These are phyloP conservation scores for Puntigrus tetrazona DNA, from an alignment of 2,113 vertebrate species.

Conservation along the genomic window DNA sequence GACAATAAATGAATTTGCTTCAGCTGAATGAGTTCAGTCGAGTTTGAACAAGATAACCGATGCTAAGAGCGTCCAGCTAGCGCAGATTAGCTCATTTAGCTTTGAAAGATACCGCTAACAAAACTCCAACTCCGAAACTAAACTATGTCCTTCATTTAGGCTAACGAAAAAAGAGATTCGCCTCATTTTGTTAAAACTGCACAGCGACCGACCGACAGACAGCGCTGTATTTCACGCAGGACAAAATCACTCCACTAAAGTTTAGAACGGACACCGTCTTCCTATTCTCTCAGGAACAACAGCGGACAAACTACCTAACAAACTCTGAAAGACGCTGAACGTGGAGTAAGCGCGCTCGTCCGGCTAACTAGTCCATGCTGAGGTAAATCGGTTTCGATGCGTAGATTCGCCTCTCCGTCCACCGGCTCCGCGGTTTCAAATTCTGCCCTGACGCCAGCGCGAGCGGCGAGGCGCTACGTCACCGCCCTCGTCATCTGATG, in stretches of 20 bases:
- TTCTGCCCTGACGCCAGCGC: neutral
- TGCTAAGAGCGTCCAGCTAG: slow-evolving; percentile 22
- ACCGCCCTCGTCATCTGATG: neutral
- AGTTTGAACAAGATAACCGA: slow-evolving; percentile 3
- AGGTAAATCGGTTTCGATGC: neutral
- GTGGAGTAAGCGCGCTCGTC: neutral
- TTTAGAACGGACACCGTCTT: slow-evolving; percentile 9
- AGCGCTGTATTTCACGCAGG: neutral
- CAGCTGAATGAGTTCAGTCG: neutral
- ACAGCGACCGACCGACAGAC: neutral
- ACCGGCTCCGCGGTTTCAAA: slow-evolving; percentile 29
- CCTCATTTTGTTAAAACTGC: slow-evolving; percentile 9
- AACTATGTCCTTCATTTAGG: neutral
- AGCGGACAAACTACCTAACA: neutral
- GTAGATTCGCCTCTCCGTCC: neutral
- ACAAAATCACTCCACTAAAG: slow-evolving; percentile 1
- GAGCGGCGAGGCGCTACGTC: neutral
- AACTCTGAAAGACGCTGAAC: neutral
- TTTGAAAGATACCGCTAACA: neutral
- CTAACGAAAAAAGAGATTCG: neutral
- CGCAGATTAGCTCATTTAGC: slow-evolving; percentile 36
- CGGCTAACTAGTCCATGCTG: neutral
- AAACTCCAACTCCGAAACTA: slow-evolving; percentile 24
- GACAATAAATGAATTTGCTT: neutral
- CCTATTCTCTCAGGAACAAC: slow-evolving; percentile 6